These are phyloP conservation scores for Carettochelys insculpta DNA, from an alignment of 2,113 vertebrate genomes.

Conservation along the genomic window DNA sequence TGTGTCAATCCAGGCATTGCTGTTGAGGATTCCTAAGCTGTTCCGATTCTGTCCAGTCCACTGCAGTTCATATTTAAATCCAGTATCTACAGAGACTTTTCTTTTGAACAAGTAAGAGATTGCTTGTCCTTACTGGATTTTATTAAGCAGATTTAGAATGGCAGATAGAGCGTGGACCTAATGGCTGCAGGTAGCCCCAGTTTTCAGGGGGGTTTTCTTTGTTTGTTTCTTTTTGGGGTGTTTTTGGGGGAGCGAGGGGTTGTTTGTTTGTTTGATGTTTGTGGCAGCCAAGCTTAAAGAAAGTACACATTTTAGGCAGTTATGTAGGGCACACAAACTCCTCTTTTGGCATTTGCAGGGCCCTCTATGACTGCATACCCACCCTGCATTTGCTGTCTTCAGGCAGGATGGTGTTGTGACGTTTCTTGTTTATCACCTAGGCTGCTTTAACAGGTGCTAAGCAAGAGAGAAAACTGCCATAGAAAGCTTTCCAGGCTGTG, in stretches of 20 bases:
- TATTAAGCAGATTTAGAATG: neutral
- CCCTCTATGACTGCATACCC: neutral
- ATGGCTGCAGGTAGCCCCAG: neutral
- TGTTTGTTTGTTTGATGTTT: too few relatives aligned
- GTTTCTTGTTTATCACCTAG: accelerated
- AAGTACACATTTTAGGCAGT: neutral
- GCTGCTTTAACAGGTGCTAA: neutral
- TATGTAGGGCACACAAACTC: neutral
- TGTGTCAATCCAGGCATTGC: neutral
- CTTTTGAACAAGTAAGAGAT: neutral
- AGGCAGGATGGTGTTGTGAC: neutral
- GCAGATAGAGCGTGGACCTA: neutral
- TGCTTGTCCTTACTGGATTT: neutral
- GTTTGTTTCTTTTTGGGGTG: too few relatives aligned
- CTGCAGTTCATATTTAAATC: neutral
- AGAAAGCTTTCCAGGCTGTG: neutral
- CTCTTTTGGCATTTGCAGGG: neutral
- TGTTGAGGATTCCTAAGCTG: neutral
- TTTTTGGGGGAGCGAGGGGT: too few relatives aligned
- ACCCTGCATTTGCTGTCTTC: neutral
- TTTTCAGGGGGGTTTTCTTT: neutral
- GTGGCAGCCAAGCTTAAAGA: neutral
- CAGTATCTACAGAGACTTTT: neutral
- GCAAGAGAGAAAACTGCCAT: neutral
- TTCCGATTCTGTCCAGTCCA: neutral